phyloP scores from a whole-genome alignment of 2,888 invertebrate genomes.

The Lasioglossum villosulum region DNA sequence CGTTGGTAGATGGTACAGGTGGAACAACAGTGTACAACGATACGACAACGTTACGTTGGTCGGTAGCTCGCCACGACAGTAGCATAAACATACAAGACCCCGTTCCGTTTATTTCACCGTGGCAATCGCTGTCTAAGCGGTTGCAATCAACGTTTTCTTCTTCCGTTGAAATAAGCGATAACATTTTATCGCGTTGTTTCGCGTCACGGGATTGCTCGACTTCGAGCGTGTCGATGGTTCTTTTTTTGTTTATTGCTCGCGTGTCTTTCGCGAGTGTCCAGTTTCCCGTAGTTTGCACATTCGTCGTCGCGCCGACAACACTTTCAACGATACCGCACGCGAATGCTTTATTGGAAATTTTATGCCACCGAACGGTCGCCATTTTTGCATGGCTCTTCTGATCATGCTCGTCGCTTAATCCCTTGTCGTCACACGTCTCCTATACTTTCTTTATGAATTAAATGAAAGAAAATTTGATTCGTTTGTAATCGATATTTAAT shows the following conservation, averaged over 20 bases:
- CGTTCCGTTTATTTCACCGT: slow-evolving; percentile 19
- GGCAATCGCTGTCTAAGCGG: background rate
- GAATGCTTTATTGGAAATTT: background rate
- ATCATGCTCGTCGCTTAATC: background rate
- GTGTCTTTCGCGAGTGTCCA: background rate
- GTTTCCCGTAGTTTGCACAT: slow-evolving; percentile 4
- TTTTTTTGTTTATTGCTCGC: background rate
- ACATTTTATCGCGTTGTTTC: background rate
- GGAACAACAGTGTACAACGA: slow-evolving; percentile 1
- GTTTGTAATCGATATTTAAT: no score
- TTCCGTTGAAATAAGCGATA: slow-evolving; percentile 16
- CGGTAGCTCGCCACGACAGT: slow-evolving; percentile 2
- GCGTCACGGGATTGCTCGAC: background rate
- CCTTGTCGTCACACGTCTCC: no score
- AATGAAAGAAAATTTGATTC: no score
- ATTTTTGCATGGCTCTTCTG: background rate
- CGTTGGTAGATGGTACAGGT: background rate
- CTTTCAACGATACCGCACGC: background rate
- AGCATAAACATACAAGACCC: slow-evolving; percentile 13
- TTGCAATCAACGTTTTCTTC: slow-evolving; percentile 7
- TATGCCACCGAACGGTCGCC: background rate
- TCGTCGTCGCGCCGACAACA: background rate
- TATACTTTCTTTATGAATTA: no score
- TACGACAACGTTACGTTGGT: background rate
- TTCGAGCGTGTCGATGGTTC: background rate